Conservation (phyloP, 2,113 vertebrate genomes). For the Eubucco bourcierii region DNA sequence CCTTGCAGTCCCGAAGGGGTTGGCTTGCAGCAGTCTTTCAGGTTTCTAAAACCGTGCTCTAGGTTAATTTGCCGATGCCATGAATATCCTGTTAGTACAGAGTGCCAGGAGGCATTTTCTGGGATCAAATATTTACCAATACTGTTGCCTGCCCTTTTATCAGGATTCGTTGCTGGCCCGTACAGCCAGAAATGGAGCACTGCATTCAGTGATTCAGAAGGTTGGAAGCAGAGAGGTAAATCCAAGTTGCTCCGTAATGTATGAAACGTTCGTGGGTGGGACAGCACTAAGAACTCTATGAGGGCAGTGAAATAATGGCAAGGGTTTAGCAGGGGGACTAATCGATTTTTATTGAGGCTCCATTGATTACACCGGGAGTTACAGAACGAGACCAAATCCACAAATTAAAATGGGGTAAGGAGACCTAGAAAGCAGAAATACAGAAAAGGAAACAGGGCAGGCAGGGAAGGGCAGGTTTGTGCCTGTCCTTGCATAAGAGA, state of each 20-base stretch:
- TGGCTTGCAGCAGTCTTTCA: not conserved
- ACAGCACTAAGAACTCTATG: fast-evolving
- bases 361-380: not conserved
- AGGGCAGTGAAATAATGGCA: not conserved
- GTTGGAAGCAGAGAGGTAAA: not conserved
- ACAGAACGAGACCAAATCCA: not conserved
- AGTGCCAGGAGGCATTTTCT: not conserved
- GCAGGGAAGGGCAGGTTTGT: not conserved
- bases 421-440: conserved; percentile 48
- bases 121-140: not conserved
- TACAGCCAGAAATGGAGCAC: fast-evolving
- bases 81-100: fast-evolving
- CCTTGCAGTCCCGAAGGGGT: fast-evolving
- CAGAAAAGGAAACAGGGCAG: conserved; percentile 16
- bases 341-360: not conserved
- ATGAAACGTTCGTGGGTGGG: fast-evolving
- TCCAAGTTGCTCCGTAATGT: fast-evolving
- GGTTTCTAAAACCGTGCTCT: not conserved
- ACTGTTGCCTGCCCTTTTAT: not conserved
- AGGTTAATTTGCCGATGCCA: not conserved
- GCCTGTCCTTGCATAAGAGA: fast-evolving
- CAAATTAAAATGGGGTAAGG: not conserved
- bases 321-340: not conserved
- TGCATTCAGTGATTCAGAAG: not conserved
- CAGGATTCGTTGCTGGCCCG: fast-evolving